Base-by-base conservation (phyloP, 2,888 invertebrate species). In the Dione juno region DNA sequence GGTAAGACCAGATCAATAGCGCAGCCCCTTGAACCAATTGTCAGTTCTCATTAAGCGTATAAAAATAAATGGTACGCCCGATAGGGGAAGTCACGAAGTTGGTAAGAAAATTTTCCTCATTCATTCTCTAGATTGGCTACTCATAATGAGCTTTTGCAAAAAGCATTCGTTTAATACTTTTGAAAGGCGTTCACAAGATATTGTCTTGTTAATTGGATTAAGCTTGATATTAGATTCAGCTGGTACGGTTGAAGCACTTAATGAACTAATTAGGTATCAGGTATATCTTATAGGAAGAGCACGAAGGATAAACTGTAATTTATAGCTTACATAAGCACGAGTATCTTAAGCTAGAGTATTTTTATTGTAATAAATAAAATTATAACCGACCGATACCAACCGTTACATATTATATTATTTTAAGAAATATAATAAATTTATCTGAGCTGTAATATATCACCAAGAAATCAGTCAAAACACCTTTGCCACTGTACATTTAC, bases 41-140 rank as follows among this genome's bases (percentile, higher is more conserved):
- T 89, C 90, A 87, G 85, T 84, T 85, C 87, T 88, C 87, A 89
- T 90, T 90, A 89, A 81, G 77, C 79, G 83, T 81, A 85, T 85
- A 88, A 86, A 89, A 89, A 88, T 86, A 87, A 89, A 90, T 87
- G 88, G 83, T 82, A 80, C 83, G 81, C 78, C 79, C 79, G 79
- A 80, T 72, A 79, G 82, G 81, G 83, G 79, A 80, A 78, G 79
- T 77, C 76, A 74, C 69, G 75, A 76, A 80, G 78, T 78, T 76
- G 77, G 80, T 78, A 78, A 80, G 79, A 79, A 77, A 78, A 79
- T 76, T 80, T 75, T 79, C 76, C 76, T 76, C 71, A 74, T 77
- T 78, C 79, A 78, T 79, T 78, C 75, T 73, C 76, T 76, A 78
- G 78, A 79, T 79, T 78, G 78, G 78, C 77, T 76, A 71, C 74